Base-by-base conservation (phyloP, 2,888 invertebrate species). In the Pristionchus fissidentatus region DNA sequence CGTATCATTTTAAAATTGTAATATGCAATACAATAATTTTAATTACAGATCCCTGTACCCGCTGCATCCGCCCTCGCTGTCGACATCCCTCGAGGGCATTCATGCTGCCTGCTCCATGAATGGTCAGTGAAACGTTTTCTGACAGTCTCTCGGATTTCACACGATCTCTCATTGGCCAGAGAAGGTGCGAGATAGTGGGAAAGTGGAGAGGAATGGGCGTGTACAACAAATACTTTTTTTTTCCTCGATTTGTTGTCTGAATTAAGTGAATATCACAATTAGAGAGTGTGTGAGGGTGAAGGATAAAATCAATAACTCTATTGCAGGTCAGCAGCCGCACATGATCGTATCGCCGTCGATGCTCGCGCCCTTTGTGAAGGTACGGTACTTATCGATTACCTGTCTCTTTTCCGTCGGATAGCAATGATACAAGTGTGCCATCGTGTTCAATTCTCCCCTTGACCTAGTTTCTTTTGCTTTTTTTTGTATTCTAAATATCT, bases 1-100 rank as follows among this genome's bases (percentile, higher is more conserved):
- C n/a, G n/a, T n/a, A n/a, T n/a, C n/a, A n/a, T n/a, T n/a, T n/a
- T n/a, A n/a, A n/a, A n/a, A n/a, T n/a, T n/a, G n/a, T n/a, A n/a
- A n/a, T n/a, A n/a, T n/a, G n/a, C n/a, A n/a, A 60, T 60, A 15
- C 13, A 32, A 22, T 46, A 15, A 3, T 0, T 2, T 43, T 75
- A 1, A 4, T 57, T 79, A 22, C 79, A 79, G 79, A 26, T 79
- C 57, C 38, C 79, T 79, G n/a, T 79, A 79, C 43, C 79, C 79
- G 38, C 79, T 79, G 38, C 32, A 57, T 57, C 79, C 79, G 55
- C 55, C 79, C 5, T 55, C 55, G 3, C 55, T 79, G 26, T n/a
- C 79, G 8, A 57, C 43, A 10, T 55, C 55, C 15, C 55, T 55
- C 38, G 79, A 79, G 26, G 57, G 79, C 38, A 35, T 79, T 38